Percentiles rank a stretch among this genome's conserved stretches.
Conservation (phyloP, 2,113 vertebrate species). For the Colossoma macropomum region DNA sequence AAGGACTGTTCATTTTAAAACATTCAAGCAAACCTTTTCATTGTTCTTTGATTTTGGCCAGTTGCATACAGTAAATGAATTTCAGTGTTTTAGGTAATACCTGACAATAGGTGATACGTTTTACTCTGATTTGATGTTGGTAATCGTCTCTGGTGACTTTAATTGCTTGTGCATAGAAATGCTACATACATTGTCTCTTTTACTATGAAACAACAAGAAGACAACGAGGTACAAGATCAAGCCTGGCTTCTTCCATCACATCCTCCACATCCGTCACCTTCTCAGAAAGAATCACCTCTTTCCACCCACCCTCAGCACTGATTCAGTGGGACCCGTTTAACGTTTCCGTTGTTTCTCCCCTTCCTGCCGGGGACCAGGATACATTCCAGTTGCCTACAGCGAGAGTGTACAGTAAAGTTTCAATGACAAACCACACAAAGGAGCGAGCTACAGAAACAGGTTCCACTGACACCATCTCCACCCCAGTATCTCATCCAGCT, state of each 20-base stretch:
- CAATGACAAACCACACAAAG: conserved; percentile 45
- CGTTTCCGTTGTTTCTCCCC: conserved; percentile 10
- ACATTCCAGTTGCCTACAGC: conserved; percentile 33
- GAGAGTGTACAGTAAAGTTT: conserved; percentile 35
- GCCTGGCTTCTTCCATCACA: background rate
- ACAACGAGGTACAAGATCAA: background rate
- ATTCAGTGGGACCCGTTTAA: conserved; percentile 32
- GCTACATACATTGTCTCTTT: background rate
- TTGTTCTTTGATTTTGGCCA: too few species aligned
- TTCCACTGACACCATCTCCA: conserved; percentile 40
- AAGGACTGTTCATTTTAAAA: background rate
- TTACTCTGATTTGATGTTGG: background rate
- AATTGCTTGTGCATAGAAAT: background rate
- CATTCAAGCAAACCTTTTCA: too few species aligned
- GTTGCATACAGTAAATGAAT: background rate
- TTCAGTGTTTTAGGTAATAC: background rate
- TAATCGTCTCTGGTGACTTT: background rate
- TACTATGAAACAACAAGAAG: background rate
- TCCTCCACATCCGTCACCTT: background rate
- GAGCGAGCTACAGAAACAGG: conserved; percentile 21
- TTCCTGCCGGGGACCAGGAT: conserved; percentile 37
- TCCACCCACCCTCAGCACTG: conserved; percentile 12
- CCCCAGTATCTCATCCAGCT: conserved; percentile 36
- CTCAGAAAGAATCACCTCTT: conserved; percentile 17
- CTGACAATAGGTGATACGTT: background rate